Percentiles rank a stretch among this genome's conserved stretches.
Conservation (phyloP, 2,888 invertebrate species). For the Pherbina coryleti region DNA sequence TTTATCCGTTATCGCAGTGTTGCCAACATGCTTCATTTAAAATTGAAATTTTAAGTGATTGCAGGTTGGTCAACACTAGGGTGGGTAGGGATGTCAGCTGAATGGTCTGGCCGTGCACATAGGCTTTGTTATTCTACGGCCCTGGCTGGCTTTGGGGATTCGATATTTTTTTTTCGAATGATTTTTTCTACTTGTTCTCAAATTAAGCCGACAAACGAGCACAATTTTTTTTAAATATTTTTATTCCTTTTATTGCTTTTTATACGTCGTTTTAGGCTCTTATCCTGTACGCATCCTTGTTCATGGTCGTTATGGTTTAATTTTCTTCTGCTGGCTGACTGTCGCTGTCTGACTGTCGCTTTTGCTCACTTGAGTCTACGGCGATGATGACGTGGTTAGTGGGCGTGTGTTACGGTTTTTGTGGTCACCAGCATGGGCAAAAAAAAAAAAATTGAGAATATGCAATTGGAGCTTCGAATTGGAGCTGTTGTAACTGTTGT, state of each 20-base stretch:
- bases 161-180: too few relatives aligned
- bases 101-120: too few relatives aligned
- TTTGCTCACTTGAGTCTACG: constrained; percentile 28
- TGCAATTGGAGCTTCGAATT: not conserved
- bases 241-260: not conserved
- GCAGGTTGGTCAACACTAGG: not conserved
- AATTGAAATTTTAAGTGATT: constrained; percentile 40
- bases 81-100: not conserved
- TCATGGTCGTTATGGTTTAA: not conserved
- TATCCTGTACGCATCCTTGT: constrained; percentile 12
- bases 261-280: not conserved
- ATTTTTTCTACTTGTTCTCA: too few relatives aligned
- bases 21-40: constrained; percentile 36
- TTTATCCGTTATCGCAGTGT: constrained; percentile 22
- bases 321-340: not conserved
- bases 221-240: too few relatives aligned
- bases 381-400: not conserved
- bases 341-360: not conserved
- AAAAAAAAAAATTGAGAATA: not conserved
- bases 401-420: constrained; percentile 29
- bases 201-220: too few relatives aligned
- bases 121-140: too few relatives aligned
- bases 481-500: not conserved
- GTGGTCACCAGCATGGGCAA: not conserved
- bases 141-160: too few relatives aligned